Conservation (phyloP, 2,888 invertebrate genomes). For the Polylopha cassiicola region DNA sequence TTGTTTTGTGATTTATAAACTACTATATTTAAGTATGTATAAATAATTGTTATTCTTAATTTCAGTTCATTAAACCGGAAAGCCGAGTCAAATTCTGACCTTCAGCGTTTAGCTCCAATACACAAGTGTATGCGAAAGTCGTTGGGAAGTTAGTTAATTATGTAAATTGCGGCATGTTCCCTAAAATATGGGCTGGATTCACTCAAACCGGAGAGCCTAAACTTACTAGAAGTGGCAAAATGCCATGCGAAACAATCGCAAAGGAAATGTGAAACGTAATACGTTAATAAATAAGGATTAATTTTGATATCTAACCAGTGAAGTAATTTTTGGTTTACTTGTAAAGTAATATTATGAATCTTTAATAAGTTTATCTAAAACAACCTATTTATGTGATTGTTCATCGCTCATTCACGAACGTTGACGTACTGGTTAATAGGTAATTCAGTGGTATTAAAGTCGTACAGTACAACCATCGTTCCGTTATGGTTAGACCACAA, state of each 20-base stretch:
- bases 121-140: slow-evolving; percentile 16
- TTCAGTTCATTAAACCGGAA: neutral
- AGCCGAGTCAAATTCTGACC: slow-evolving; percentile 9
- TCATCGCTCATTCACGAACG: no score
- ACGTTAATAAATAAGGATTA: neutral
- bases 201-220: slow-evolving; percentile 41
- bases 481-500: neutral
- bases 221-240: slow-evolving; percentile 37
- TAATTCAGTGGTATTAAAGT: no score
- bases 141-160: slow-evolving; percentile 63
- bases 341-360: no score
- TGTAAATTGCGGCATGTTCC: slow-evolving; percentile 61
- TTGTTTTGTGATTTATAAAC: no score
- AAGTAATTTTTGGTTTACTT: no score
- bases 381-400: no score
- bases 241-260: slow-evolving; percentile 24
- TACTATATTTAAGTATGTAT: neutral
- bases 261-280: slow-evolving; percentile 19
- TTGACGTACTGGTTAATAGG: no score
- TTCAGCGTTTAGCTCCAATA: slow-evolving; percentile 14
- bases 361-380: no score
- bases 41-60: neutral
- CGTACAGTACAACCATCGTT: no score
- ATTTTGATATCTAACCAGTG: no score
- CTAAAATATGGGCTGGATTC: slow-evolving; percentile 62